Evolutionary conservation across 2,797 vertebrate genomes (phyloP).

Genomic region (Clarias platycephalus): DNA sequence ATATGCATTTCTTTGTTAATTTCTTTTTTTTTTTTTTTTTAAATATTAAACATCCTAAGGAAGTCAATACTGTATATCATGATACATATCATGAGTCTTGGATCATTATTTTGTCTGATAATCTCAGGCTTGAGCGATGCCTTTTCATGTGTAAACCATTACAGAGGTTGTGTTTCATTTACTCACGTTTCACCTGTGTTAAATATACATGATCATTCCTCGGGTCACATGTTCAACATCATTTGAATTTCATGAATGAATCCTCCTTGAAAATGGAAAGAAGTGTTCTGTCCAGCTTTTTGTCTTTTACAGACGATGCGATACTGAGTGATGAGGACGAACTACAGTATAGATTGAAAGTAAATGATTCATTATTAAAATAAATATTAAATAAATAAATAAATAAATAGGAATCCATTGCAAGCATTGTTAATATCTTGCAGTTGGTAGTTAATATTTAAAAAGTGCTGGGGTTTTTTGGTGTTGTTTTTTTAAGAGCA

Average conservation of each 20-base stretch:
- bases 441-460: background rate
- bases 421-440: background rate
- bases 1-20: background rate
- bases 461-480: background rate
- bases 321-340: background rate
- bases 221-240: background rate
- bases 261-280: background rate
- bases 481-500: background rate
- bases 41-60: background rate
- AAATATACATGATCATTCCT: background rate
- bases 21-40: background rate
- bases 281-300: background rate
- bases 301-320: background rate
- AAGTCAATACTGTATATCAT: background rate
- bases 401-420: too few relatives aligned
- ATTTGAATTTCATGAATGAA: background rate
- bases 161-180: background rate
- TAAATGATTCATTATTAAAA: background rate
- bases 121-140: background rate
- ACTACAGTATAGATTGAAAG: background rate
- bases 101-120: background rate
- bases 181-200: background rate
- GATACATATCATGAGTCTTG: background rate
- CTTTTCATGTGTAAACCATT: background rate
- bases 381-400: background rate